These are phyloP conservation scores for Phanerotoma sp. DNA, from an alignment of 2,888 invertebrate genomes.

Conservation along the genomic window DNA sequence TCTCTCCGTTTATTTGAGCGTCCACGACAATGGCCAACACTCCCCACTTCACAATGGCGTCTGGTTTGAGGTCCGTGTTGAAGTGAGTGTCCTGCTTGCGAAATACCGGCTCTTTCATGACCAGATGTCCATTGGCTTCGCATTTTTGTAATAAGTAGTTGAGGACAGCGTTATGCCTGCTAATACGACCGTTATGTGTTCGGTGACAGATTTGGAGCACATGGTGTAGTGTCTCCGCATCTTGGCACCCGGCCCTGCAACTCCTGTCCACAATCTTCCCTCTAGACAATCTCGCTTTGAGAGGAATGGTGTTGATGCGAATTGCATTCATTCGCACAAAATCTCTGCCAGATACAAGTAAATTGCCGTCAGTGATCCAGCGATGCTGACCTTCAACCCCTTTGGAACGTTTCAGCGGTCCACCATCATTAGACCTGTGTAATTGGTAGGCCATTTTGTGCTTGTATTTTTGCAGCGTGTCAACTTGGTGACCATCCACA, in stretches of 20 bases:
- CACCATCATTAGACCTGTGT: background rate
- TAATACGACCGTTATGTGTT: constrained; percentile 42
- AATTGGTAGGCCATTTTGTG: background rate
- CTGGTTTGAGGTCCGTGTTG: constrained; percentile 37
- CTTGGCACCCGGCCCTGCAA: constrained; percentile 40
- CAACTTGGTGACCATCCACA: background rate
- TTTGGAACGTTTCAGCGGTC: background rate
- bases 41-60: constrained; percentile 38
- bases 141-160: constrained; percentile 24
- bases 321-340: constrained; percentile 42
- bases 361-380: constrained; percentile 14
- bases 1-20: constrained; percentile 33
- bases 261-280: background rate
- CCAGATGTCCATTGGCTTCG: background rate
- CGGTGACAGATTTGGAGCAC: constrained; percentile 41
- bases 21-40: constrained; percentile 42
- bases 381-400: constrained; percentile 24
- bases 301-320: constrained; percentile 43
- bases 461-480: background rate
- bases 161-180: constrained; percentile 42
- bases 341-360: constrained; percentile 7
- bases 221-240: constrained; percentile 42
- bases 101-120: constrained; percentile 21
- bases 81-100: constrained; percentile 36
- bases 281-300: constrained; percentile 34